Evolutionary conservation across 2,888 invertebrate species (phyloP).

Genomic region (Cataglyphis altisquamis): DNA sequence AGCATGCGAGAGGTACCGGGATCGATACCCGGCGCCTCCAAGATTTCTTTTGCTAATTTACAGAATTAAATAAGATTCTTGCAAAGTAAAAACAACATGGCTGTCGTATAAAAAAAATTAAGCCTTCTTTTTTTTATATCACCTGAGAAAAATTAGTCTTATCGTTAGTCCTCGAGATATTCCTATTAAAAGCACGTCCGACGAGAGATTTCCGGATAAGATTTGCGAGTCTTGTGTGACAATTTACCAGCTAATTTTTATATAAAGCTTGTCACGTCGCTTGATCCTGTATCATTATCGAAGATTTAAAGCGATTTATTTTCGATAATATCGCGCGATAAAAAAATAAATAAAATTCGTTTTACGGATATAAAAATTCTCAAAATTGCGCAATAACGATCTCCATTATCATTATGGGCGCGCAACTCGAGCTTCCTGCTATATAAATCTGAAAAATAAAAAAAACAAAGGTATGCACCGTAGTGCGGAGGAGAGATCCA

Average conservation of each 20-base stretch:
- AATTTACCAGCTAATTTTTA: not conserved
- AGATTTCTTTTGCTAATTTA: slow-evolving; percentile 2
- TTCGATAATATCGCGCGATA: not conserved
- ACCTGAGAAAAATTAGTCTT: not conserved
- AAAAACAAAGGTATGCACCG: not conserved
- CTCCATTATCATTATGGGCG: not conserved
- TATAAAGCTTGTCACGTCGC: not conserved
- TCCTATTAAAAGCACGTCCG: not conserved
- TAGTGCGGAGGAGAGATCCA: slow-evolving; percentile 2
- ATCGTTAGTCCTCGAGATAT: not conserved
- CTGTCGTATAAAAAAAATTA: not conserved
- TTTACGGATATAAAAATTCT: not conserved
- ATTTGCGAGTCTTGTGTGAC: not conserved
- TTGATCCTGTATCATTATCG: not conserved
- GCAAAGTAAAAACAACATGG: not conserved
- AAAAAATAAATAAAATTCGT: not conserved
- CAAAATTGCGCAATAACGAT: not conserved
- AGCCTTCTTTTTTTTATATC: not conserved
- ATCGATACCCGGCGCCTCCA: slow-evolving; percentile 85
- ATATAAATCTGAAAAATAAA: not conserved
- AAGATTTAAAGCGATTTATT: not conserved
- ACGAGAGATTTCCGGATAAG: not conserved
- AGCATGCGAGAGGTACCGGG: slow-evolving; percentile 86
- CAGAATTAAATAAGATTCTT: not conserved
- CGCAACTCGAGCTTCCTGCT: slow-evolving; percentile 13